Conservation (phyloP, 2,113 vertebrate species). For the Bostrychus sinensis region DNA sequence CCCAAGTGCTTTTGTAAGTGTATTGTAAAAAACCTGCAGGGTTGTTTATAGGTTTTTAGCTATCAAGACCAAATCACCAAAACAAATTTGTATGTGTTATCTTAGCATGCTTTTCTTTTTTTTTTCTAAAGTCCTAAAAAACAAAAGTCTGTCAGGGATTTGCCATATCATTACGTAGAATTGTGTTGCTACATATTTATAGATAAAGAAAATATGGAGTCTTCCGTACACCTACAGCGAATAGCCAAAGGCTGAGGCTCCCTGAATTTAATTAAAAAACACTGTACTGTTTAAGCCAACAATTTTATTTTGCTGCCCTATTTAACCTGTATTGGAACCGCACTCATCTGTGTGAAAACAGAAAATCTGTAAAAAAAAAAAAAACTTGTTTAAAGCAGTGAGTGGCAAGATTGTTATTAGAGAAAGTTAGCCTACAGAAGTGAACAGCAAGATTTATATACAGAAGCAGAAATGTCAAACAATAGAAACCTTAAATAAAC, state of each 20-base stretch:
- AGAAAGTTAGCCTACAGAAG: constrained; percentile 27
- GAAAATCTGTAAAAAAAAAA: constrained; percentile 22
- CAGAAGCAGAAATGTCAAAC: constrained; percentile 33
- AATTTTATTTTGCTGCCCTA: constrained; percentile 37
- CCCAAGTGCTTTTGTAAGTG: too few relatives aligned
- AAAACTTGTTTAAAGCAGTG: constrained; percentile 25
- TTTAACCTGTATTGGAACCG: constrained; percentile 31
- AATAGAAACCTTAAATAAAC: constrained; percentile 9
- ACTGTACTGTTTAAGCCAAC: constrained; percentile 20
- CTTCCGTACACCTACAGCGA: constrained; percentile 4
- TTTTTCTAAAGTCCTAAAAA: too few relatives aligned
- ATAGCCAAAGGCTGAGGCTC: constrained; percentile 14
- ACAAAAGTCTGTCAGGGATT: not conserved
- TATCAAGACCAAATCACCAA: too few relatives aligned
- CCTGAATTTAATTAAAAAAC: constrained; percentile 29
- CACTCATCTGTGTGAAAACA: constrained; percentile 27
- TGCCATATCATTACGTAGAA: not conserved
- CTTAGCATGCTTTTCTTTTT: too few relatives aligned
- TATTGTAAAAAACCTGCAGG: too few relatives aligned
- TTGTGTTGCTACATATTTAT: not conserved
- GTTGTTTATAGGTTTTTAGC: too few relatives aligned
- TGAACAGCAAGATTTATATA: constrained; percentile 23
- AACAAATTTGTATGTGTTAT: too few relatives aligned
- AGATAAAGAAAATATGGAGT: constrained; percentile 1
- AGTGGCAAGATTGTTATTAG: constrained; percentile 19